phyloP scores from a whole-genome alignment of 2,888 invertebrate species.

The Coenonympha arcania region DNA sequence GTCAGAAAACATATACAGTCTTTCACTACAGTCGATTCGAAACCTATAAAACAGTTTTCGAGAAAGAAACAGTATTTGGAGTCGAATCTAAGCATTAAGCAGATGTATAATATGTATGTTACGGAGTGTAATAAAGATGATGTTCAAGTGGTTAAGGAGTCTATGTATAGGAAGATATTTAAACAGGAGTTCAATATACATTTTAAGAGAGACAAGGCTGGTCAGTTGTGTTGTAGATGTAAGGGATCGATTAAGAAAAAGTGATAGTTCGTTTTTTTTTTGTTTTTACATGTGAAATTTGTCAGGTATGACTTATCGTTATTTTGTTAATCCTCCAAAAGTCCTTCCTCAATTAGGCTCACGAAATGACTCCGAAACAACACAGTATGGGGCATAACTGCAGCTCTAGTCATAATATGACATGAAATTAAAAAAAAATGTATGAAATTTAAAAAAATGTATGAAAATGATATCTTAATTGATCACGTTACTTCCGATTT shows the following conservation, averaged over 20 bases:
- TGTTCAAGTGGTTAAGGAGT: constrained; percentile 51
- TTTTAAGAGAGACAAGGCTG: constrained; percentile 51
- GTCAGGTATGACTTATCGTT: too few species aligned
- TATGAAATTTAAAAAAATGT: too few species aligned
- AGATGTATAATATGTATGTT: constrained; percentile 59
- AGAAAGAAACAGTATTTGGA: constrained; percentile 57
- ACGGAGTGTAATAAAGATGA: constrained; percentile 48
- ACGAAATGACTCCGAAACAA: too few species aligned
- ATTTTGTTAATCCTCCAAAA: too few species aligned
- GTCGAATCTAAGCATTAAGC: constrained; percentile 50
- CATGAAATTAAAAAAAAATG: too few species aligned
- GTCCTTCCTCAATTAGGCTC: too few species aligned
- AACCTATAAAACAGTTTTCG: constrained; percentile 51
- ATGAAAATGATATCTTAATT: too few species aligned
- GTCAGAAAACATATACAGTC: constrained; percentile 58
- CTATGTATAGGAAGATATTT: constrained; percentile 67
- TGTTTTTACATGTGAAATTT: not conserved
- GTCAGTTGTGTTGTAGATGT: constrained; percentile 54
- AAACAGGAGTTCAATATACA: constrained; percentile 60
- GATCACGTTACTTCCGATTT: too few species aligned
- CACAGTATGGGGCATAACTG: too few species aligned
- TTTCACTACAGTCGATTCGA: constrained; percentile 50
- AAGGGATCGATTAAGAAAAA: constrained; percentile 56
- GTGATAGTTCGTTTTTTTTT: constrained; percentile 25
- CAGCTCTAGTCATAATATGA: too few species aligned